Evolutionary conservation across 2,888 invertebrate species (phyloP).

Genomic region (Linnaemya tessellans): DNA sequence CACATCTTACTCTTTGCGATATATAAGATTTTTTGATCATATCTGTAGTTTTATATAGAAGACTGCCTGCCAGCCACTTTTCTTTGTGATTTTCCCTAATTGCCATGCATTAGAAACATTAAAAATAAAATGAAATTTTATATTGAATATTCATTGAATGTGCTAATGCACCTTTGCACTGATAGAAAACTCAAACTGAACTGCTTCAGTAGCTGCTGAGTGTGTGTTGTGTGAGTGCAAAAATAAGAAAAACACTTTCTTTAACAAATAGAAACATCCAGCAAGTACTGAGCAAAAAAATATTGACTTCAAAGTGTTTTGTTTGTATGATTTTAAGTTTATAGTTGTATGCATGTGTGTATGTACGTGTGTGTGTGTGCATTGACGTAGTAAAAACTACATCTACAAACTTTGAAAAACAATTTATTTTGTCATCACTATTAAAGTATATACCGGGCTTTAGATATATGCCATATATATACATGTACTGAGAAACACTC

Average conservation of each 20-base stretch:
- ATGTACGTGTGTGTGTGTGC: slow-evolving; percentile 12
- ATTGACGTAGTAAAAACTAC: slow-evolving; percentile 16
- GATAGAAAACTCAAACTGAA: background rate
- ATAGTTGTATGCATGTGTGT: background rate
- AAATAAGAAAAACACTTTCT: slow-evolving; percentile 5
- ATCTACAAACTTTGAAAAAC: slow-evolving; percentile 32
- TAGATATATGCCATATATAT: background rate
- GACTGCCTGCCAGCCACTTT: slow-evolving; percentile 1
- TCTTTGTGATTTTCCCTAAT: slow-evolving; percentile 24
- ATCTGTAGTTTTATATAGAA: no score
- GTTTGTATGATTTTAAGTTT: background rate
- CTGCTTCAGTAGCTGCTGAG: slow-evolving; percentile 10
- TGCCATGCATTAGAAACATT: background rate
- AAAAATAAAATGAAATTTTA: slow-evolving; percentile 20
- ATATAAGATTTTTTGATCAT: no score
- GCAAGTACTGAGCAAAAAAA: slow-evolving; percentile 33
- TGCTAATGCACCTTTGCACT: background rate
- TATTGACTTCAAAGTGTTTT: slow-evolving; percentile 33
- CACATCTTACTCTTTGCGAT: no score
- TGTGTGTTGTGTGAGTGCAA: background rate
- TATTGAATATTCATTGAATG: slow-evolving; percentile 16
- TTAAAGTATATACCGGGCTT: background rate
- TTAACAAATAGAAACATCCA: slow-evolving; percentile 23
- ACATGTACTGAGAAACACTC: background rate
- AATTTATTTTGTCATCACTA: slow-evolving; percentile 54